Evolutionary conservation across 2,797 vertebrate species (phyloP).

Genomic region (Chiroxiphia lanceolata): DNA sequence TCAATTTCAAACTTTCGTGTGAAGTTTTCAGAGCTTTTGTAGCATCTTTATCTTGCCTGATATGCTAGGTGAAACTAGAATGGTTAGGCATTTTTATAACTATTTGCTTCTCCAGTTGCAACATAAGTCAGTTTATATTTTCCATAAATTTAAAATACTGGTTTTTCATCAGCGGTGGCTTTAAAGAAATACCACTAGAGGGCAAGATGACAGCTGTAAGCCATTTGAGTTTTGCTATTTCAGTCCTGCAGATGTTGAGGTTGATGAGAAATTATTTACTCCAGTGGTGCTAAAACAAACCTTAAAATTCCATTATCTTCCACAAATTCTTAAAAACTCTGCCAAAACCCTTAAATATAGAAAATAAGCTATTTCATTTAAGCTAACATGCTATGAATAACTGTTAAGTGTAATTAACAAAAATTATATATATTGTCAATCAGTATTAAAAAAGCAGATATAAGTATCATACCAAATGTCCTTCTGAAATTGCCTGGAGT

Average conservation of each 20-base stretch:
- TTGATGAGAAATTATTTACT: neutral
- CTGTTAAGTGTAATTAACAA: neutral
- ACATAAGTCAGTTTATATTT: neutral
- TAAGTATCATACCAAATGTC: neutral
- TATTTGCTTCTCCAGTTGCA: neutral
- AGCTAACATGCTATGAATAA: neutral
- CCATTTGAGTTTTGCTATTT: neutral
- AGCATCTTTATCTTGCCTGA: neutral
- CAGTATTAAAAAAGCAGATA: neutral
- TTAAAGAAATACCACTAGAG: slow-evolving; percentile 42
- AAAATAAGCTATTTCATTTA: neutral
- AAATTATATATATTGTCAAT: neutral
- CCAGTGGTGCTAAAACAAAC: neutral
- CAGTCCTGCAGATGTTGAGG: neutral
- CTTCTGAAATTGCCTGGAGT: neutral
- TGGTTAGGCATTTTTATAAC: neutral
- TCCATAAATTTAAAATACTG: neutral
- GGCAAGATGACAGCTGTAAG: slow-evolving; percentile 21
- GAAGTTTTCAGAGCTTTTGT: neutral
- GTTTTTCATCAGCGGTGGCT: neutral
- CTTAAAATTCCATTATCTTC: neutral
- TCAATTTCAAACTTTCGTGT: neutral
- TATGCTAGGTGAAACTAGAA: neutral
- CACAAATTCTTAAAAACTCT: neutral
- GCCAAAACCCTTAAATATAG: neutral